Conservation (phyloP, 2,113 vertebrate species). For the Tupaia chinensis region DNA sequence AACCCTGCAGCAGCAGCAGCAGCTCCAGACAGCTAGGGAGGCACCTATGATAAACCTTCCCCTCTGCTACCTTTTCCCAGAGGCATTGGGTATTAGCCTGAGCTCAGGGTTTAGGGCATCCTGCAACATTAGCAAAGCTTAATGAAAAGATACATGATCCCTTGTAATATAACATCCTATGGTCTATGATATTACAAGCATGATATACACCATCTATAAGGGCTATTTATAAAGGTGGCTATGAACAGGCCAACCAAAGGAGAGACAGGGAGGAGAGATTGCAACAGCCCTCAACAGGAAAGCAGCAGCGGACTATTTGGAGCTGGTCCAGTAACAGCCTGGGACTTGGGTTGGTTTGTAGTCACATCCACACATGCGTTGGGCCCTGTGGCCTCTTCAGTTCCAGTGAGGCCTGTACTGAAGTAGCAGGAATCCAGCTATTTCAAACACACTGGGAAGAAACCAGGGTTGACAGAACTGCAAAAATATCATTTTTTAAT, state of each 20-base stretch:
- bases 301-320: too few species aligned
- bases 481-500: not conserved
- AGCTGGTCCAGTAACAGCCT: not conserved
- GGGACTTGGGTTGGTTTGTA: rapidly evolving
- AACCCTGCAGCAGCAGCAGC: not conserved
- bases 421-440: not conserved
- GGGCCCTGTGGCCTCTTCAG: not conserved
- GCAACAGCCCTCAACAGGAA: not conserved
- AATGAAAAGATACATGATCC: not conserved
- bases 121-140: not conserved
- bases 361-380: not conserved
- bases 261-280: not conserved
- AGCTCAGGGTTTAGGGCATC: not conserved
- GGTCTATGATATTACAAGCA: not conserved
- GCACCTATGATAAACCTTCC: not conserved
- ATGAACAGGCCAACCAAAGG: not conserved
- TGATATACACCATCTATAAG: too few species aligned
- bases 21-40: not conserved
- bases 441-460: constrained; percentile 35
- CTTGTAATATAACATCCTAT: not conserved
- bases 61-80: too few species aligned
- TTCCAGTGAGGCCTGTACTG: not conserved
- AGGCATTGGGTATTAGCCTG: not conserved
- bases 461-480: not conserved
- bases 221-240: not conserved